phyloP scores from a whole-genome alignment of 2,113 vertebrate genomes.

The Rhinoptilus africanus region DNA sequence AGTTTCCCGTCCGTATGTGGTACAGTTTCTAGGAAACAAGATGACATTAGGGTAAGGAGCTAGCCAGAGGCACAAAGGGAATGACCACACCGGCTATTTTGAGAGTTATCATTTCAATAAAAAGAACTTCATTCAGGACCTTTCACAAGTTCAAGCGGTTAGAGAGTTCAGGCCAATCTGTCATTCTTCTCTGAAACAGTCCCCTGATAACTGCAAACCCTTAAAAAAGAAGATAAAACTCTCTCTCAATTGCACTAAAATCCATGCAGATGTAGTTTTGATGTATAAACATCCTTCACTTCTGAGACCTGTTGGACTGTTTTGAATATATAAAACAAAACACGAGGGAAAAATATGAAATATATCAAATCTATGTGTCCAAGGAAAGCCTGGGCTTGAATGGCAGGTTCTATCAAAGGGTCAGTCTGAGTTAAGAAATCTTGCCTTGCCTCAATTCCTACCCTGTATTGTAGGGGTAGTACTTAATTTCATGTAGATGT shows the following conservation, averaged over 20 bases:
- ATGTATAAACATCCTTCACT: not conserved
- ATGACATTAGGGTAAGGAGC: not conserved
- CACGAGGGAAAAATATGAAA: not conserved
- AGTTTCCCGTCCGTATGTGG: not conserved
- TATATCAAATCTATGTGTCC: fast-evolving
- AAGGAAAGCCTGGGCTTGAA: not conserved
- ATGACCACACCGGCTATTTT: not conserved
- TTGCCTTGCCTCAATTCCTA: not conserved
- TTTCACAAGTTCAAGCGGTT: not conserved
- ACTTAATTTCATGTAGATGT: not conserved
- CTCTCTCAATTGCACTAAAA: not conserved
- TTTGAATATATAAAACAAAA: not conserved
- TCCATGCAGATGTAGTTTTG: not conserved
- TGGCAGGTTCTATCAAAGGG: not conserved
- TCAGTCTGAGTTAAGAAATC: not conserved
- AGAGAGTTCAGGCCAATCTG: not conserved
- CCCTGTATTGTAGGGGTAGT: not conserved
- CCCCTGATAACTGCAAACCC: not conserved
- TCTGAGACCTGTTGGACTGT: not conserved
- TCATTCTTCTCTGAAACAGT: not conserved
- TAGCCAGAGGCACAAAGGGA: not conserved
- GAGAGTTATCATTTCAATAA: not conserved
- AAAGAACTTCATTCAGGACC: not conserved
- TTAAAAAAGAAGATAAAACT: not conserved
- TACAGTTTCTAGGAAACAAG: not conserved